phyloP scores from a whole-genome alignment of 2,888 invertebrate genomes.

The Macrosiphum euphorbiae region DNA sequence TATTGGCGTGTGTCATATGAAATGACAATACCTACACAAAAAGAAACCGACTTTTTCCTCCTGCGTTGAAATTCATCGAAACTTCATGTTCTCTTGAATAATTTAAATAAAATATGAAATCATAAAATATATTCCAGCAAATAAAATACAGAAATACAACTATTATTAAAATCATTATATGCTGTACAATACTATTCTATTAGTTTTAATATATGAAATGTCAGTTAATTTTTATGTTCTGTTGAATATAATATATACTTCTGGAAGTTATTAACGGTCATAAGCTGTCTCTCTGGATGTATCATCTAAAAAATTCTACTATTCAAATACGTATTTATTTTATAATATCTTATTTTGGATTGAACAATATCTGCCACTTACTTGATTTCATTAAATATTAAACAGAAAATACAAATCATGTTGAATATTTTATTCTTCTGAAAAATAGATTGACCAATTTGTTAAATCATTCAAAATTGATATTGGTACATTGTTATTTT shows the following conservation, averaged over 20 bases:
- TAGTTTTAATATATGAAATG: neutral
- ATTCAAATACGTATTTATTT: neutral
- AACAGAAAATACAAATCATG: neutral
- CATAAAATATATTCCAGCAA: neutral
- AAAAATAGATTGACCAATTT: neutral
- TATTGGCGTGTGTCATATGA: neutral
- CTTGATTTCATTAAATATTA: neutral
- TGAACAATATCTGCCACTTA: neutral
- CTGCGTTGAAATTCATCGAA: neutral
- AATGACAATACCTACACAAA: slow-evolving; percentile 1
- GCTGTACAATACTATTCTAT: neutral
- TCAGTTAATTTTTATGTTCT: neutral
- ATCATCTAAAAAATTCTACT: neutral
- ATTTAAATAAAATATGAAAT: slow-evolving; percentile 2
- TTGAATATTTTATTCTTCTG: neutral
- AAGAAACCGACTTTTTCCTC: neutral
- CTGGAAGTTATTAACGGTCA: neutral
- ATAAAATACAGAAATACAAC: neutral
- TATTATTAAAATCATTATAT: neutral
- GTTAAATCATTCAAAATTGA: neutral
- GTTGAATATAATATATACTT: neutral
- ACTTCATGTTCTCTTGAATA: neutral
- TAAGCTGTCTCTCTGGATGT: neutral
- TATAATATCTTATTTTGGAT: neutral
- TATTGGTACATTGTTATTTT: neutral